Evolutionary conservation across 1,140 invertebrate genomes (phyloP).

Genomic region (Drosophila ananassae): DNA sequence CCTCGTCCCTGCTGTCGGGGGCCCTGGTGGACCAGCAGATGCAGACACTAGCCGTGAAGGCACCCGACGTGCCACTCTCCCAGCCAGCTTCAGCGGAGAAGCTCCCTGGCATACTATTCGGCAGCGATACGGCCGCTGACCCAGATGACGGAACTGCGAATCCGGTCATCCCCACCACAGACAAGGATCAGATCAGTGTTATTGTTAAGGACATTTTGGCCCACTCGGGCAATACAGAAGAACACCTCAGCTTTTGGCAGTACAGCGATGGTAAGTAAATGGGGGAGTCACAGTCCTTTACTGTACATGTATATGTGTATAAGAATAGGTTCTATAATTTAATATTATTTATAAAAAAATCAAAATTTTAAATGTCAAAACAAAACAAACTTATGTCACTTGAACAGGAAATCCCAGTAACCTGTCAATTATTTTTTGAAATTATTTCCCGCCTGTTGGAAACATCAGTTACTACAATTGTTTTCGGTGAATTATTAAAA

Average conservation of each 20-base stretch:
- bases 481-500: conserved; percentile 3
- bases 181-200: conserved; percentile 69
- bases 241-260: conserved; percentile 67
- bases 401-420: not conserved
- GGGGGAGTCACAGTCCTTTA: not conserved
- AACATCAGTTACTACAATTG: not conserved
- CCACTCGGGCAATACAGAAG: conserved; percentile 57
- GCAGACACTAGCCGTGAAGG: conserved; percentile 59
- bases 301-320: no score
- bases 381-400: not conserved
- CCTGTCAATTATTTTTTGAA: not conserved
- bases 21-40: conserved; percentile 63
- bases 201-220: conserved; percentile 72
- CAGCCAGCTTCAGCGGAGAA: conserved; percentile 17
- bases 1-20: conserved; percentile 22
- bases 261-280: conserved; percentile 56
- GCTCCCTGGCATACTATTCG: conserved; percentile 9
- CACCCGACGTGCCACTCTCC: not conserved
- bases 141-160: not conserved
- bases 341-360: no score
- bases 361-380: not conserved
- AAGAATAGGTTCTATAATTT: no score
- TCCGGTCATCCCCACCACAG: conserved; percentile 13
- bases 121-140: not conserved
- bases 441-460: not conserved